Conservation (phyloP, 2,888 invertebrate species). For the Entomobrya proxima region DNA sequence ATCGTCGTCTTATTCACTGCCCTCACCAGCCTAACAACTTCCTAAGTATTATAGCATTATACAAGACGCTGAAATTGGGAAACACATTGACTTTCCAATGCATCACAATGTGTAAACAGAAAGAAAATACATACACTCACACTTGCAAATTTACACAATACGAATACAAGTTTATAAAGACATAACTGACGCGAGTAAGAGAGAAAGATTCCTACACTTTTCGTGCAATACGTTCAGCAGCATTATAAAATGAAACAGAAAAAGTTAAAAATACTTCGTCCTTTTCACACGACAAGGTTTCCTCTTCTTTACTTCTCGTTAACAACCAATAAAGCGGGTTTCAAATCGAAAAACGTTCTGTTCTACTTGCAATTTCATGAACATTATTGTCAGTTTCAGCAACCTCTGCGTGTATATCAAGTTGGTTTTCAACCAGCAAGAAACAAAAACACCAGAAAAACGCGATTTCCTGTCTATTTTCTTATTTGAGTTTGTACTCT, state of each 20-base stretch:
- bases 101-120: no score
- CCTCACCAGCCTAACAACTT: not conserved
- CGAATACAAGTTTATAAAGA: constrained; percentile 4
- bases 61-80: not conserved
- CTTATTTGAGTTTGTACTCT: not conserved
- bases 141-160: no score
- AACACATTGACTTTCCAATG: no score
- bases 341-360: not conserved
- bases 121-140: no score
- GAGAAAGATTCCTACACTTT: not conserved
- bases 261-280: constrained; percentile 63
- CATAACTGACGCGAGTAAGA: constrained; percentile 1
- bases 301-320: constrained; percentile 17
- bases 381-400: constrained; percentile 29
- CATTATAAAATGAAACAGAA: not conserved
- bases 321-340: constrained; percentile 40
- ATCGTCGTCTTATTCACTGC: not conserved
- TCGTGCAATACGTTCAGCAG: not conserved
- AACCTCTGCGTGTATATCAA: not conserved
- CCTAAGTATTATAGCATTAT: not conserved
- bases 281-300: constrained; percentile 49
- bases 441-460: not conserved
- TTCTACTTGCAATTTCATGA: constrained; percentile 19
- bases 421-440: not conserved
- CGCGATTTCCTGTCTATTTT: not conserved